These are phyloP conservation scores for Neomicropteryx cornuta DNA, from an alignment of 1,140 invertebrate species.

Conservation along the genomic window DNA sequence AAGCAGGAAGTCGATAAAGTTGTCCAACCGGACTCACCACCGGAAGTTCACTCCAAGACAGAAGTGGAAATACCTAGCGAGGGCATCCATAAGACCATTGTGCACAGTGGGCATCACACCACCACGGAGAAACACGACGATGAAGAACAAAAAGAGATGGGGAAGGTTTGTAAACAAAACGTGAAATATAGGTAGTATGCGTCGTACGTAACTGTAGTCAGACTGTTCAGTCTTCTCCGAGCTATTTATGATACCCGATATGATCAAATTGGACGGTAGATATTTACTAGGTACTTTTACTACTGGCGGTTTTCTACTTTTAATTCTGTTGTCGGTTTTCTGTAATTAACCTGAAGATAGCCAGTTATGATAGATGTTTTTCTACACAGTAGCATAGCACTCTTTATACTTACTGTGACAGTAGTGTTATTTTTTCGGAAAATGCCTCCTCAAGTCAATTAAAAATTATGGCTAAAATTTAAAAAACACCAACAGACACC, in stretches of 20 bases:
- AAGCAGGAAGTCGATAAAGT: conserved; percentile 35
- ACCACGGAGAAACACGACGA: not conserved
- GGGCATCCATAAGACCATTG: conserved; percentile 26
- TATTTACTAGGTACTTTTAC: too few relatives aligned
- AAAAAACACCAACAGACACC: too few relatives aligned
- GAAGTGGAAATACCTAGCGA: conserved; percentile 36
- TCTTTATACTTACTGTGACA: too few relatives aligned
- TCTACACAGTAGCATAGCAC: too few relatives aligned
- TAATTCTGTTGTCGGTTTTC: too few relatives aligned
- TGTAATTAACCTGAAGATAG: too few relatives aligned
- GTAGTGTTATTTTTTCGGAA: too few relatives aligned
- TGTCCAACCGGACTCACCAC: conserved; percentile 21
- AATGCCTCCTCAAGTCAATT: too few relatives aligned
- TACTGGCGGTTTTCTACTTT: too few relatives aligned
- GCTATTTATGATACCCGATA: not conserved
- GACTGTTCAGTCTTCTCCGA: not conserved
- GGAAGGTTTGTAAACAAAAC: conserved; percentile 6
- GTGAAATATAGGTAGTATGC: not conserved
- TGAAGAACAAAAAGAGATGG: conserved; percentile 12
- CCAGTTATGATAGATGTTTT: too few relatives aligned
- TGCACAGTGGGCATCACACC: conserved; percentile 10
- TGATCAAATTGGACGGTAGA: too few relatives aligned
- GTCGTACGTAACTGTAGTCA: not conserved
- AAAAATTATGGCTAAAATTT: too few relatives aligned
- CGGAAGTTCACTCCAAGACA: conserved; percentile 26